Evolutionary conservation across 2,888 invertebrate species (phyloP), one percentile per base, ranked within the genome.

Genomic region (Yponomeuta malinellus): DNA sequence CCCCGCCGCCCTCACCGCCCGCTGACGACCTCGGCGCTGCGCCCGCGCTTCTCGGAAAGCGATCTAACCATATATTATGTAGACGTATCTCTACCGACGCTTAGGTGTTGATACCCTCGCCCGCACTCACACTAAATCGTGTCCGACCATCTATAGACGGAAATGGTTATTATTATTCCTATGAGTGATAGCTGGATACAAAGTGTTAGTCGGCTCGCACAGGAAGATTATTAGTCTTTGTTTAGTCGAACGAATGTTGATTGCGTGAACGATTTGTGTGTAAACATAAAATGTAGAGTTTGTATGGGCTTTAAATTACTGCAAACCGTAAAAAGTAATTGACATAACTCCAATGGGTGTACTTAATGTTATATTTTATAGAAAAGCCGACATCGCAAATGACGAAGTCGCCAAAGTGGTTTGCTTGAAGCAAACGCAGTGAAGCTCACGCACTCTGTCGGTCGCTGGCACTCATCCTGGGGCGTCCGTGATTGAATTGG

Each of bases 1-100:
- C 75, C 74, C 77, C 74, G 78, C 74, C 74, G 70, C 74, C 76
- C 71, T 70, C 75, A 74, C 72, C 76, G 77, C 75, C 76, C 76
- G 75, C 74, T 15, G 52, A 59, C 52, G 77, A 73, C 76, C 76
- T 75, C 74, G 75, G 77, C 77, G 76, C 77, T 82, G 85, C 85
- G 84, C 81, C 79, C 80, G 83, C 85, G 83, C 82, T 90, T 90
- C 90, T 89, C 82, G 85, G 89, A 90, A 90, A 86, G 83, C 81
- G 84, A 88, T 84, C 83, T 81, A 66, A 43, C 48, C 48, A 67
- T 37, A 64, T 29, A 48, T 29, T 52, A 52, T 48, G 9, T 48
- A 31, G 48, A 48, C 31, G 29, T 52, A 68, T 52, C 68, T 23
- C 65, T 65, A 33, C 65, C 65, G 65, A 65, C 31, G 65, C 29